Evolutionary conservation across 23 tunicate species (phyloP).

Genomic region (Styela plicata): DNA sequence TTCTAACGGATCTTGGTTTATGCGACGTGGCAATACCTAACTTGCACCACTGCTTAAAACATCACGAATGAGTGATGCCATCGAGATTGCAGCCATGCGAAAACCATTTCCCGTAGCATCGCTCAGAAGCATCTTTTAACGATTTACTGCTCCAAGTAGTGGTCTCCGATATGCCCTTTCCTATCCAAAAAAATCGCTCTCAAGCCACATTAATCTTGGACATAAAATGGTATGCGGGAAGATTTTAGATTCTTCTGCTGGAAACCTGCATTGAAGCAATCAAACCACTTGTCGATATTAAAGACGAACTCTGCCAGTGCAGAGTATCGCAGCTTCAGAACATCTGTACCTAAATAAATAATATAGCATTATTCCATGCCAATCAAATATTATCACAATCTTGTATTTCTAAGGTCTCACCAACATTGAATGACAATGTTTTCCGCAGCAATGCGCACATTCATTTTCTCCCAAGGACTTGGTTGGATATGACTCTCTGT

Average conservation of each 20-base stretch:
- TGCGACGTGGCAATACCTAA: neutral
- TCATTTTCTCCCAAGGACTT: neutral
- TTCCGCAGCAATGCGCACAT: neutral
- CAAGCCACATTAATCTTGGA: constrained; percentile 16
- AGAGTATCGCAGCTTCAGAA: neutral
- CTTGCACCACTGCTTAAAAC: constrained; percentile 12
- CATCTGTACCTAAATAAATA: neutral
- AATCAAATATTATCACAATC: neutral
- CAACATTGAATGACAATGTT: neutral
- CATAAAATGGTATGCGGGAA: constrained; percentile 1
- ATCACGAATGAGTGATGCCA: constrained; percentile 14
- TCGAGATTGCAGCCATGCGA: constrained; percentile 19
- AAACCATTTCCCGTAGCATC: constrained; percentile 21
- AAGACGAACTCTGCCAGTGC: neutral
- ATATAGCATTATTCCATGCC: neutral
- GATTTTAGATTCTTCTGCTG: neutral
- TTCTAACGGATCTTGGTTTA: constrained; percentile 32
- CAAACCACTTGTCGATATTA: constrained; percentile 2
- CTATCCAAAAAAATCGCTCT: constrained; percentile 12
- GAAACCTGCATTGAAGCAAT: neutral
- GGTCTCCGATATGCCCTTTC: neutral
- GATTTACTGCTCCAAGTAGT: constrained; percentile 17
- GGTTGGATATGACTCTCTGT: neutral
- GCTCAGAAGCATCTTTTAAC: constrained; percentile 21
- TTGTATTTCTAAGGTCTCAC: neutral